Evolutionary conservation across 1,140 invertebrate species (phyloP).

Genomic region (Hestina assimilis): DNA sequence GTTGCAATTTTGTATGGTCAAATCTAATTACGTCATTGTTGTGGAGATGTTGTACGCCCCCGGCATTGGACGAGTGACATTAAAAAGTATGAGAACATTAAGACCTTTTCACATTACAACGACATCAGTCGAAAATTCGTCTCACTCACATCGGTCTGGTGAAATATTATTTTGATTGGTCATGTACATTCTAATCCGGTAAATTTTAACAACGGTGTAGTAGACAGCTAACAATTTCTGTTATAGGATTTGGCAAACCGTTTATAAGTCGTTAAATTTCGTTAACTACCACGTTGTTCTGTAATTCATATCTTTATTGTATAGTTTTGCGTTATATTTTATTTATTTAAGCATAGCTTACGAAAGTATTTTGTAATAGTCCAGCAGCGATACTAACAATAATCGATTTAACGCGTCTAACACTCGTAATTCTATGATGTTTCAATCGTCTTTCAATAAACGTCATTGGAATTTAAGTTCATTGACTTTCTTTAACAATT

Average conservation of each 20-base stretch:
- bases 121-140: slow-evolving; percentile 46
- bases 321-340: slow-evolving; percentile 21
- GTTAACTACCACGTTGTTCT: slow-evolving; percentile 14
- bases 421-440: slow-evolving; percentile 12
- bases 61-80: slow-evolving; percentile 62
- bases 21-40: slow-evolving; percentile 23
- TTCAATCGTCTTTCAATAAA: slow-evolving; percentile 14
- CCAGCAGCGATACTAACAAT: slow-evolving; percentile 15
- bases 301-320: slow-evolving; percentile 22
- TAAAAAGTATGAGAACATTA: slow-evolving; percentile 67
- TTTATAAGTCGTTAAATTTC: slow-evolving; percentile 15
- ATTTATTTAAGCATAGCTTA: slow-evolving; percentile 17
- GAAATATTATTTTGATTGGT: slow-evolving; percentile 31
- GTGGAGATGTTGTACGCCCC: slow-evolving; percentile 18
- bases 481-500: background rate
- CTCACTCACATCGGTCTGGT: slow-evolving; percentile 37
- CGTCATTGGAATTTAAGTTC: background rate
- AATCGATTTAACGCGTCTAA: slow-evolving; percentile 22
- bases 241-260: slow-evolving; percentile 5
- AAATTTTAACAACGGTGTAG: background rate
- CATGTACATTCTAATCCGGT: slow-evolving; percentile 1
- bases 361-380: slow-evolving; percentile 22
- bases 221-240: slow-evolving; percentile 5
- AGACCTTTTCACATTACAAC: slow-evolving; percentile 60
- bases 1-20: slow-evolving; percentile 15